Evolutionary conservation across 2,113 vertebrate genomes (phyloP), one percentile per base, ranked within the genome.

Genomic region (Osmerus mordax): DNA sequence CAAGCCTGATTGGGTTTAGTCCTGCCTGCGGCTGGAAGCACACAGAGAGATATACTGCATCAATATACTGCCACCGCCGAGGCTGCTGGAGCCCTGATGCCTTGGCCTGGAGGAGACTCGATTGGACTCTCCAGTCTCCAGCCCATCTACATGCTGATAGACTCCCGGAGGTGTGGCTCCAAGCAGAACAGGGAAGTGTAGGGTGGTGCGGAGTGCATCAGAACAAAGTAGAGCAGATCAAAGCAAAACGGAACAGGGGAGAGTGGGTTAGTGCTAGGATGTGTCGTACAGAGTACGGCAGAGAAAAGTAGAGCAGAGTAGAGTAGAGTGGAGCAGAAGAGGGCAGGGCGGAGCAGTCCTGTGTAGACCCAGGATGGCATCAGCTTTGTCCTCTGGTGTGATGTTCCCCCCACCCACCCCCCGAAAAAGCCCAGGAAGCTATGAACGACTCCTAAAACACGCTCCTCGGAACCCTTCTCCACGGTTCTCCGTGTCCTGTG

Each of bases 1-100:
- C 80, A 71, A 56, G 87, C 70, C 73, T 87, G 87, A 85, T 84
- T 88, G 80, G 74, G 74, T 88, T 87, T 83, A 79, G 83, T 62
- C 65, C 75, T 70, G 82, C 81, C 85, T 77, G 73, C 47, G 77
- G 76, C 41, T 41, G 29, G 59, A 53, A 70, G 70, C 75, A 75
- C 36, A 55, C 70, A 79, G 74, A 86, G 77, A 83, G 77, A 65
- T 64, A 76, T 82, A 77, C 76, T 79, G 76, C 65, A 86, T 85
- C 76, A 82, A 81, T 77, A 79, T 16, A 77, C 15, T n/a, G 12
- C 11, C 71, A 65, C 73, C 56, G 71, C 16, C 13, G 51, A 62
- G 16, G 5, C 62, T 64, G 62, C 28, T 64, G 16, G 65, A 73
- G 60, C 76, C 67, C 60, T 41, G 62, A 1, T 54, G 59, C 52